These are phyloP conservation scores for Megaceryle maxima DNA, from an alignment of 2,113 vertebrate species.

Conservation along the genomic window DNA sequence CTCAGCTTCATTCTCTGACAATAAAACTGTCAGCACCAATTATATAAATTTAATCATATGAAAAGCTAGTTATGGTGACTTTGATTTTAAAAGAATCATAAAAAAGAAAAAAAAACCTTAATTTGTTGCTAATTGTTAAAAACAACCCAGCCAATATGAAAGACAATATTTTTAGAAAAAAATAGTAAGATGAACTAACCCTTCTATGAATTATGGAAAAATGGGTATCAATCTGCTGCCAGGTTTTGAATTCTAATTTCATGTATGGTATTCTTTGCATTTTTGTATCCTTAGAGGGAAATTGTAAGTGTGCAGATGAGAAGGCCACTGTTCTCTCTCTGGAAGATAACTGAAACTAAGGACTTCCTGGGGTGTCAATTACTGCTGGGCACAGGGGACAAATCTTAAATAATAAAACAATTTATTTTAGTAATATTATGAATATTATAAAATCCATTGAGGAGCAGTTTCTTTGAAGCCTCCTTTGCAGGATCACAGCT, in stretches of 20 bases:
- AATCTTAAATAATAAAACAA: not conserved
- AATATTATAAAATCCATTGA: not conserved
- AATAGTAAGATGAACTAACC: not conserved
- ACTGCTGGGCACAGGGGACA: not conserved
- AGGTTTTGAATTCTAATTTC: not conserved
- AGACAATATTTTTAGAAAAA: not conserved
- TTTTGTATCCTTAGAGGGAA: not conserved
- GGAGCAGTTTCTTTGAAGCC: not conserved
- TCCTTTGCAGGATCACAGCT: not conserved
- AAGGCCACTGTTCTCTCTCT: not conserved
- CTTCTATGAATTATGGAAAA: not conserved
- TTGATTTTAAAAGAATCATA: not conserved
- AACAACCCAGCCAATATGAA: rapidly evolving
- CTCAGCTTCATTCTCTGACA: not conserved
- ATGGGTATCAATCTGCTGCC: not conserved
- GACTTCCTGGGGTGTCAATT: rapidly evolving
- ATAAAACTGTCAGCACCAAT: not conserved
- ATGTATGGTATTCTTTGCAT: not conserved
- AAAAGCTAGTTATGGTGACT: not conserved
- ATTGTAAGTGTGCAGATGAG: not conserved
- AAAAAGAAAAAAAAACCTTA: not conserved
- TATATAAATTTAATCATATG: not conserved
- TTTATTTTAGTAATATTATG: not conserved
- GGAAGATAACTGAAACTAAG: not conserved
- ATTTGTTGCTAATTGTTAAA: not conserved